Conservation (phyloP, 1,140 invertebrate genomes). For the Antheraea pernyi region DNA sequence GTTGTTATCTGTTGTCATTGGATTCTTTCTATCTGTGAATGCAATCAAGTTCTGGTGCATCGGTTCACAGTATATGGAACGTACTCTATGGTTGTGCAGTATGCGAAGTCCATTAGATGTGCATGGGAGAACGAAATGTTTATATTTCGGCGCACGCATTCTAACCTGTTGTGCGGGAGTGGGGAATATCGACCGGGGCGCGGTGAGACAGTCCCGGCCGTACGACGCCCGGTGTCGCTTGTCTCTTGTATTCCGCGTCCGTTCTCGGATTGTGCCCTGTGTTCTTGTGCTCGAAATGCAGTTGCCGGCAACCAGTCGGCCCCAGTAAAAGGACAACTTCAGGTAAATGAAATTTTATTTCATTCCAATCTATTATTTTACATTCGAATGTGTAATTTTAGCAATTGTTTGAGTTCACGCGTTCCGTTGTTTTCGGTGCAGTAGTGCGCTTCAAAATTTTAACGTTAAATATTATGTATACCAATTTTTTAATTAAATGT, state of each 20-base stretch:
- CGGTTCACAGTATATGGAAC: too few relatives aligned
- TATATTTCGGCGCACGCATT: constrained; percentile 43
- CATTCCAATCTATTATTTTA: background rate
- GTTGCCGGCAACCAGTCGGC: constrained; percentile 23
- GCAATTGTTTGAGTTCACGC: constrained; percentile 4
- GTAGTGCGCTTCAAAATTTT: background rate
- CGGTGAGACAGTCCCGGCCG: constrained; percentile 36
- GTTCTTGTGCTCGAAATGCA: constrained; percentile 23
- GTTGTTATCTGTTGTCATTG: too few relatives aligned
- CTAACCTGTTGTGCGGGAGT: constrained; percentile 52
- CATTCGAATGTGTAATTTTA: background rate
- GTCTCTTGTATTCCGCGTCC: background rate
- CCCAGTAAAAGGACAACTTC: constrained; percentile 26
- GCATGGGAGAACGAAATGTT: constrained; percentile 11
- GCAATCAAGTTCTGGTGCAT: too few relatives aligned
- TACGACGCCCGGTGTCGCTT: constrained; percentile 15
- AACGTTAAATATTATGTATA: constrained; percentile 9
- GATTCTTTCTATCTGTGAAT: too few relatives aligned
- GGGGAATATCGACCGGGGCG: constrained; percentile 56
- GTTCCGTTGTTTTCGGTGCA: constrained; percentile 6
- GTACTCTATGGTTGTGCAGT: too few relatives aligned
- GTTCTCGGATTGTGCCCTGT: constrained; percentile 17
- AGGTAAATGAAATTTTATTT: constrained; percentile 25
- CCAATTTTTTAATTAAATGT: background rate
- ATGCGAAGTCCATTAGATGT: too few relatives aligned